Evolutionary conservation across 1,140 invertebrate species (phyloP).

Genomic region (Sitobion miscanthi): DNA sequence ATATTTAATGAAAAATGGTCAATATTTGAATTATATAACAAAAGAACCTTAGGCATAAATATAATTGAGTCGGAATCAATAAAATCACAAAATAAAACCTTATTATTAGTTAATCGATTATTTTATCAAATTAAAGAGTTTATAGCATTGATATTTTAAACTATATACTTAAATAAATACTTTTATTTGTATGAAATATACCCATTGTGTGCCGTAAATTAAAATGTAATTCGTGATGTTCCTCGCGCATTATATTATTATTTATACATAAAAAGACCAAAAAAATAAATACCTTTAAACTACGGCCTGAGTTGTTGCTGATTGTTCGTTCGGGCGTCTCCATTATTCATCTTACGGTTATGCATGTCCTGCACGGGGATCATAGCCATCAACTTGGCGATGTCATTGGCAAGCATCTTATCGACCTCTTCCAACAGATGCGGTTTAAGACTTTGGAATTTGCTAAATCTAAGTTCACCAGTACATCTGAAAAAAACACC

Average conservation of each 20-base stretch:
- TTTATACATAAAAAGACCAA: background rate
- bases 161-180: too few relatives aligned
- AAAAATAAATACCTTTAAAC: conserved; percentile 32
- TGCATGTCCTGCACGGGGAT: conserved; percentile 84
- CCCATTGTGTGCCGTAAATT: too few relatives aligned
- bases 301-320: background rate
- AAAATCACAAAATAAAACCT: too few relatives aligned
- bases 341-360: background rate
- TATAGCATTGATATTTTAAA: too few relatives aligned
- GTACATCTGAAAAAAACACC: conserved; percentile 65
- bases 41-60: too few relatives aligned
- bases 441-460: conserved; percentile 92
- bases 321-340: background rate
- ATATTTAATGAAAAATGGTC: too few relatives aligned
- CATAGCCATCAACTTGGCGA: conserved; percentile 92
- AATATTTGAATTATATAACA: too few relatives aligned
- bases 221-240: background rate
- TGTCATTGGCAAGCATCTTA: conserved; percentile 95
- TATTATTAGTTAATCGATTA: too few relatives aligned
- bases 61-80: too few relatives aligned
- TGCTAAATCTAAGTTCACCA: conserved; percentile 95
- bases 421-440: conserved; percentile 94
- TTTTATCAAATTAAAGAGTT: too few relatives aligned
- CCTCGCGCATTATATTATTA: background rate
- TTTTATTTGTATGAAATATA: too few relatives aligned